Conservation (phyloP, 2,888 invertebrate species). For the Drosophila tripunctata region DNA sequence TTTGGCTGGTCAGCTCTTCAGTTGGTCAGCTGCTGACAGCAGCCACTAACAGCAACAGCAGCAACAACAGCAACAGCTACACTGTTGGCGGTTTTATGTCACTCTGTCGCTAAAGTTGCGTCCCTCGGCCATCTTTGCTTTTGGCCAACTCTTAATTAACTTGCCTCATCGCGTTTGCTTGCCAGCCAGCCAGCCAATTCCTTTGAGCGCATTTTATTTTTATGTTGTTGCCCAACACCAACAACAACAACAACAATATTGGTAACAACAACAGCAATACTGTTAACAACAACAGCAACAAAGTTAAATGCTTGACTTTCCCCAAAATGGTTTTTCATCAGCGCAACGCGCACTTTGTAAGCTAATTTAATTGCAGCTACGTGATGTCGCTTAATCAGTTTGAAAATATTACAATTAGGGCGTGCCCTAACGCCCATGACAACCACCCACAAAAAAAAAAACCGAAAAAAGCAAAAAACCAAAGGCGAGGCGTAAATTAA, state of each 20-base stretch:
- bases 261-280: constrained; percentile 12
- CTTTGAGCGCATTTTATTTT: constrained; percentile 72
- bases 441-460: too few species aligned
- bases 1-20: constrained; percentile 68
- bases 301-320: constrained; percentile 67
- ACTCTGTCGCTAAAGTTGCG: constrained; percentile 21
- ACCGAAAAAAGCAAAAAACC: neutral
- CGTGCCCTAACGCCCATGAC: constrained; percentile 19
- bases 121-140: constrained; percentile 45
- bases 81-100: constrained; percentile 61
- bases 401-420: constrained; percentile 61
- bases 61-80: constrained; percentile 30
- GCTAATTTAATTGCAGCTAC: constrained; percentile 76
- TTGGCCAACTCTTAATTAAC: constrained; percentile 73
- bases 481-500: constrained; percentile 29
- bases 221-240: constrained; percentile 34
- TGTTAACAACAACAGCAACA: constrained; percentile 15
- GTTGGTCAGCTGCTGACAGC: constrained; percentile 70
- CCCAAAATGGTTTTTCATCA: constrained; percentile 67
- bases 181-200: constrained; percentile 57
- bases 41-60: constrained; percentile 25
- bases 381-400: constrained; percentile 66
- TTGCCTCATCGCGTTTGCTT: constrained; percentile 61
- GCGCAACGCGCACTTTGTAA: constrained; percentile 54
- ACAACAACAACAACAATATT: constrained; percentile 18